These are phyloP conservation scores for Hirtodrosophila alboralis DNA, from an alignment of 2,888 invertebrate genomes.

Conservation along the genomic window DNA sequence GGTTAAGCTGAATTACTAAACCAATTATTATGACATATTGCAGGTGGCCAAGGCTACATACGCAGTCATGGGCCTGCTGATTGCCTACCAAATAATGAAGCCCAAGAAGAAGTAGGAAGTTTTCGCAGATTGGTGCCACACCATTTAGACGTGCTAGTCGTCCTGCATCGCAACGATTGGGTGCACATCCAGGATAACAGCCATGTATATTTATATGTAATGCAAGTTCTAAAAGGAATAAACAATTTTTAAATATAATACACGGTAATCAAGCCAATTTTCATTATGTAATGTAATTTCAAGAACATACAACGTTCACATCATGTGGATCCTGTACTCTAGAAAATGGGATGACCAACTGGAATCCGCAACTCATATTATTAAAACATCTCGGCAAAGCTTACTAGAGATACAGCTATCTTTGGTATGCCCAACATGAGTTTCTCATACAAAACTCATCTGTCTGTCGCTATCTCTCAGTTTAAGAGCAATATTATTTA, in stretches of 20 bases:
- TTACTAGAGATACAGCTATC: too few relatives aligned
- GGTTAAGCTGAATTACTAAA: constrained; percentile 3
- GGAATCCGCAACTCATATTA: too few relatives aligned
- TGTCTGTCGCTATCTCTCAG: too few relatives aligned
- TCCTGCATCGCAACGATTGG: constrained; percentile 6
- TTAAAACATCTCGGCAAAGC: too few relatives aligned
- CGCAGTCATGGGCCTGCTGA: constrained; percentile 86
- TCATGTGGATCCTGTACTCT: too few relatives aligned
- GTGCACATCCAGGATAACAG: constrained; percentile 3
- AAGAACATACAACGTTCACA: too few relatives aligned
- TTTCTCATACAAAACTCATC: too few relatives aligned
- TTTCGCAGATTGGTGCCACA: constrained; percentile 1
- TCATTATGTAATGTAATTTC: constrained; percentile 54
- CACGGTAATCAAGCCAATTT: too few relatives aligned
- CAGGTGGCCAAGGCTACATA: constrained; percentile 92
- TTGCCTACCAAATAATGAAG: constrained; percentile 88
- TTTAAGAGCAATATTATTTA: too few relatives aligned
- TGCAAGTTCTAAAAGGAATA: constrained; percentile 63
- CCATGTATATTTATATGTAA: constrained; percentile 60
- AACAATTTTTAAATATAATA: constrained; percentile 51
- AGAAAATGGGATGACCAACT: too few relatives aligned
- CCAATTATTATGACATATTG: constrained; percentile 32
- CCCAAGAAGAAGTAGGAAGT: constrained; percentile 87
- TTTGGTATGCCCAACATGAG: too few relatives aligned
- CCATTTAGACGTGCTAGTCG: constrained; percentile 13